phyloP scores from a whole-genome alignment of 2,113 vertebrate species.

The Cryptoleucopteryx plumbea region DNA sequence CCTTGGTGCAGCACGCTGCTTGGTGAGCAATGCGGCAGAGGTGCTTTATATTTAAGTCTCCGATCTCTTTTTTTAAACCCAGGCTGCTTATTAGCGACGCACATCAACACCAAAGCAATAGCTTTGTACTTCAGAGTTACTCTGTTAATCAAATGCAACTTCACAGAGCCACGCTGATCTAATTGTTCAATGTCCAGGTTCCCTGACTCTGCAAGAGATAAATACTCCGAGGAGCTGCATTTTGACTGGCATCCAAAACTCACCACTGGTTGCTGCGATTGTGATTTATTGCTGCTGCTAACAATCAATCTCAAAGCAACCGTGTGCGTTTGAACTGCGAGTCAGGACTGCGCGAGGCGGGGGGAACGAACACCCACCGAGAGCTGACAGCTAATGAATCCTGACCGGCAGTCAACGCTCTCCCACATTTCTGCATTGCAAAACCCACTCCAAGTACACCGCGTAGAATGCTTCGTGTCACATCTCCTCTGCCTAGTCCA shows the following conservation, averaged over 20 bases:
- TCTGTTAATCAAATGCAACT: constrained; percentile 38
- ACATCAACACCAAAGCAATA: not conserved
- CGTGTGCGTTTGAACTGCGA: not conserved
- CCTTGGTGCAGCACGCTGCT: fast-evolving
- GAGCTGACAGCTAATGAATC: not conserved
- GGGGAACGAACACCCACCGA: not conserved
- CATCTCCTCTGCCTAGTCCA: not conserved
- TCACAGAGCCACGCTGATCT: not conserved
- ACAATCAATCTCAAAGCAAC: not conserved
- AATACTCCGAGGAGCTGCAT: not conserved
- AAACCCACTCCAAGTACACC: not conserved
- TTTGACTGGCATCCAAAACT: constrained; percentile 33
- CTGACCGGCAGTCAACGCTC: not conserved
- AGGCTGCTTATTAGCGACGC: not conserved
- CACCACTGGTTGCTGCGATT: not conserved
- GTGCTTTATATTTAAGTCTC: not conserved
- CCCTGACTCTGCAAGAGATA: not conserved
- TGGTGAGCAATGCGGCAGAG: fast-evolving
- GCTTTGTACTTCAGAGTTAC: not conserved
- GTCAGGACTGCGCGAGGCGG: not conserved
- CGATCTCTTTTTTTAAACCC: not conserved
- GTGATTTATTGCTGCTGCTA: constrained; percentile 39
- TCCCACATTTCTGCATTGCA: not conserved
- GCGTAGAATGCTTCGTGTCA: fast-evolving
- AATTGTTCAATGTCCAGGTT: constrained; percentile 3